Evolutionary conservation across 2,797 vertebrate species (phyloP), one percentile per base, ranked within the genome.

Genomic region (Tenualosa ilisha): DNA sequence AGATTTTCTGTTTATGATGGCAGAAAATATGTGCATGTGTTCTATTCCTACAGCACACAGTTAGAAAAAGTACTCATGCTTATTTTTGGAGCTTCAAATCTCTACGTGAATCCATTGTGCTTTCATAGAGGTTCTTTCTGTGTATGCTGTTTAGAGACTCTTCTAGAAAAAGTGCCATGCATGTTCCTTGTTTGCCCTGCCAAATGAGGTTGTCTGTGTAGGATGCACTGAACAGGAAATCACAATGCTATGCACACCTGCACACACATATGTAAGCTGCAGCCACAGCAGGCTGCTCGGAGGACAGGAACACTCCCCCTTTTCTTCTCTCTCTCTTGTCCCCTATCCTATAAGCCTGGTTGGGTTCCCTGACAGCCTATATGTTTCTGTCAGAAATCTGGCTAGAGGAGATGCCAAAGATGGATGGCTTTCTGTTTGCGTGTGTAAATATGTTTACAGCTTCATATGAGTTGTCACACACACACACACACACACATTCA

Each of bases 161-260:
- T 22, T 9, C 50, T 2, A 6, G 50, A 51, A 2, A 51, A 51
- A 51, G 9, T 7, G 20, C 17, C 17, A 5, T 37, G 31, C 11
- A 31, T 37, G 65, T 12, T 31, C 65, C 65, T 37, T 68, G 26
- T 68, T 68, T 68, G 12, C 12, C 26, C 31, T 40, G 54, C 24
- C 40, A 37, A 83, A 37, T 40, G 17, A 54, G 63, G 72, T 83
- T 31, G 26, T 46, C 3, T 24, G 53, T 82, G 63, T 87, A 40
- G 37, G 53, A 43, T 3, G 50, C 68, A n/a, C 12, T 37, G 49
- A 3, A n/a, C 65, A 87, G 65, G 13, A 68, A 85, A 81, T 31
- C 61, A 15, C 15, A 83, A 22, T 87, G 81, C 82, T 65, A 83
- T 56, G 24, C 65, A 87, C 81, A 83, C 81, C 81, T 85, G 43